These are phyloP conservation scores for Serinus canaria DNA, from an alignment of 2,113 vertebrate genomes.

Conservation along the genomic window DNA sequence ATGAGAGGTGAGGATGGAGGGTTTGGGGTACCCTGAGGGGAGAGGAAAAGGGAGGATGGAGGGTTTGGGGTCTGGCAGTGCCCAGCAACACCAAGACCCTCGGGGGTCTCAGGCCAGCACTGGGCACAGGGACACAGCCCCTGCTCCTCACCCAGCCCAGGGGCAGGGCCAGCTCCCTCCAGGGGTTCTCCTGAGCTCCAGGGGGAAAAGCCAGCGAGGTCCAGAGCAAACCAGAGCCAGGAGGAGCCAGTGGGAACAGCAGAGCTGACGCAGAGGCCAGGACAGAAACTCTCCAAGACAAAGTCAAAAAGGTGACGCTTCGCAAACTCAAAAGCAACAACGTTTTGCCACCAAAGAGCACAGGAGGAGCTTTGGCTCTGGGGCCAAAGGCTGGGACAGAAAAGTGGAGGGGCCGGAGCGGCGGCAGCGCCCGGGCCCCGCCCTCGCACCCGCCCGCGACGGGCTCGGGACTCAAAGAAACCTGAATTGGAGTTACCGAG, in stretches of 20 bases:
- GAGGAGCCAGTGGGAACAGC: not conserved
- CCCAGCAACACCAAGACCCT: not conserved
- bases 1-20: fast-evolving
- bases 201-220: not conserved
- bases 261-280: not conserved
- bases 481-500: constrained; percentile 82
- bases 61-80: not conserved
- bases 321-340: constrained; percentile 35
- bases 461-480: constrained; percentile 67
- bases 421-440: constrained; percentile 29
- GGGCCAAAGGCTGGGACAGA: constrained; percentile 48
- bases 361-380: constrained; percentile 50
- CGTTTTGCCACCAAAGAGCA: constrained; percentile 16
- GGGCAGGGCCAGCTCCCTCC: not conserved
- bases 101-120: not conserved
- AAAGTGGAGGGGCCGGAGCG: constrained; percentile 29
- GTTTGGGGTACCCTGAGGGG: not conserved
- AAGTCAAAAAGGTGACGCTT: not conserved
- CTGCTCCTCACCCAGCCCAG: not conserved
- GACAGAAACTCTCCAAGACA: constrained; percentile 28
- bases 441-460: constrained; percentile 19
- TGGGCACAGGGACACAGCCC: fast-evolving
- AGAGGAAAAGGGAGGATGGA: not conserved
- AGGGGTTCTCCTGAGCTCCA: not conserved
- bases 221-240: not conserved